A percentile compares a stretch with the other conserved stretches of the same genome.
phyloP scores from a whole-genome alignment of 2,113 vertebrate genomes.

The Seriola quinqueradiata region DNA sequence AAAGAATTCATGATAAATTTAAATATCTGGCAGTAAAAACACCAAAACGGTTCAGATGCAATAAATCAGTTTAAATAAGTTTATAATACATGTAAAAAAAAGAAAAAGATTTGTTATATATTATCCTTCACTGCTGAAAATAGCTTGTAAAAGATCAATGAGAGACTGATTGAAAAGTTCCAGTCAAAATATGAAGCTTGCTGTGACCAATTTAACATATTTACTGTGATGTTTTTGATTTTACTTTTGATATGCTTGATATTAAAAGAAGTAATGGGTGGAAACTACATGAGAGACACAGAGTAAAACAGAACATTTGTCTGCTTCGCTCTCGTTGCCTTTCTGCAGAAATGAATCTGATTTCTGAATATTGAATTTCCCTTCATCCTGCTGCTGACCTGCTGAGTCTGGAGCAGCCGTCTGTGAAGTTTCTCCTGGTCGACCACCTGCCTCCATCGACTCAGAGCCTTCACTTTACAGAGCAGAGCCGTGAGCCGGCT shows the following conservation, averaged over 20 bases:
- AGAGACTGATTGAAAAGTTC: background rate
- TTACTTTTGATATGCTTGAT: too few species aligned
- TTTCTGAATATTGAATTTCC: background rate
- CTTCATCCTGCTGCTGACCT: conserved; percentile 66
- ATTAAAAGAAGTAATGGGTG: too few species aligned
- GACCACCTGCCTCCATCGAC: conserved; percentile 77
- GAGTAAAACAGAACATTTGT: background rate
- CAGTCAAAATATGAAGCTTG: too few species aligned
- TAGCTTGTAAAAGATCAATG: background rate
- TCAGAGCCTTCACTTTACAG: conserved; percentile 78
- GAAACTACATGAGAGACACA: too few species aligned
- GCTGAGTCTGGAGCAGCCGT: conserved; percentile 77
- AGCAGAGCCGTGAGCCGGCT: conserved; percentile 70
- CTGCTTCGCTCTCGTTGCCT: background rate
- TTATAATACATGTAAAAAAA: too few species aligned
- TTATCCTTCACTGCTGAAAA: background rate
- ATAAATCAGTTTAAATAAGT: background rate
- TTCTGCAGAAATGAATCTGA: background rate
- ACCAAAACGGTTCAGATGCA: too few species aligned
- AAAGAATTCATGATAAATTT: too few species aligned
- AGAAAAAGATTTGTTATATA: too few species aligned
- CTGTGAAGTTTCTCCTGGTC: conserved; percentile 73
- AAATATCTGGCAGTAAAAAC: background rate
- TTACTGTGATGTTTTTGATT: too few species aligned
- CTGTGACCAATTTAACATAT: too few species aligned